phyloP scores from a whole-genome alignment of 2,888 invertebrate species.

The Ennomos fuscantarius region DNA sequence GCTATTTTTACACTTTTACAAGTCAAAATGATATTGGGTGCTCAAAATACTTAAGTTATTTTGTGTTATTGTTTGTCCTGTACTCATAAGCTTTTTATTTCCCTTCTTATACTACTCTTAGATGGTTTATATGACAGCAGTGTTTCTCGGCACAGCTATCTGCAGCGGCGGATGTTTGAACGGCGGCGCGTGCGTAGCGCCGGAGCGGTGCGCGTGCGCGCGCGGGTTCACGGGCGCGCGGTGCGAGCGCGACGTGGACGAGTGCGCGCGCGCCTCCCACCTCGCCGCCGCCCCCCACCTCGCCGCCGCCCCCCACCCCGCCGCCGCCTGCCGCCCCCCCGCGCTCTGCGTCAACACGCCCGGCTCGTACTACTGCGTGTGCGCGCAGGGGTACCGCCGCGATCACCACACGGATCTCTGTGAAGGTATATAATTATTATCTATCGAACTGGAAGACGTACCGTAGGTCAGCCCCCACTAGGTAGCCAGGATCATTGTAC shows the following conservation, averaged over 20 bases:
- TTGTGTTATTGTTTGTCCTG: too few relatives aligned
- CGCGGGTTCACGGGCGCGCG: slow-evolving; percentile 92
- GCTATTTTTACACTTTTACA: too few relatives aligned
- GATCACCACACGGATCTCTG: slow-evolving; percentile 86
- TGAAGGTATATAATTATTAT: slow-evolving; percentile 76
- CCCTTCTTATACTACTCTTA: too few relatives aligned
- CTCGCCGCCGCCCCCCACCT: slow-evolving; percentile 84
- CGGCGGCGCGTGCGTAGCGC: slow-evolving; percentile 92
- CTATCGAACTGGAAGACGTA: neutral
- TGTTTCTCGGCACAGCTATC: slow-evolving; percentile 83
- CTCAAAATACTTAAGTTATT: too few relatives aligned
- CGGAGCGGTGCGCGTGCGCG: slow-evolving; percentile 91
- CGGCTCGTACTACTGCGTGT: slow-evolving; percentile 95
- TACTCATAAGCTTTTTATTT: too few relatives aligned
- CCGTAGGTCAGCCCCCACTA: too few relatives aligned
- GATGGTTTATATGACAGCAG: too few relatives aligned
- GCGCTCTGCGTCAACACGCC: slow-evolving; percentile 94
- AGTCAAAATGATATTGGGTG: too few relatives aligned
- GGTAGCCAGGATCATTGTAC: too few relatives aligned
- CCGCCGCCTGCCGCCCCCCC: slow-evolving; percentile 88
- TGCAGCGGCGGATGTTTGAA: slow-evolving; percentile 93
- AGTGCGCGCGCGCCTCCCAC: slow-evolving; percentile 88
- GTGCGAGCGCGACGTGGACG: slow-evolving; percentile 95
- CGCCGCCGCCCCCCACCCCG: slow-evolving; percentile 87
- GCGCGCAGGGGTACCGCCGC: slow-evolving; percentile 90